A percentile compares a stretch with the other conserved stretches of the same genome.
phyloP scores from a whole-genome alignment of 2,888 invertebrate species.

The Liposcelis brunnea region DNA sequence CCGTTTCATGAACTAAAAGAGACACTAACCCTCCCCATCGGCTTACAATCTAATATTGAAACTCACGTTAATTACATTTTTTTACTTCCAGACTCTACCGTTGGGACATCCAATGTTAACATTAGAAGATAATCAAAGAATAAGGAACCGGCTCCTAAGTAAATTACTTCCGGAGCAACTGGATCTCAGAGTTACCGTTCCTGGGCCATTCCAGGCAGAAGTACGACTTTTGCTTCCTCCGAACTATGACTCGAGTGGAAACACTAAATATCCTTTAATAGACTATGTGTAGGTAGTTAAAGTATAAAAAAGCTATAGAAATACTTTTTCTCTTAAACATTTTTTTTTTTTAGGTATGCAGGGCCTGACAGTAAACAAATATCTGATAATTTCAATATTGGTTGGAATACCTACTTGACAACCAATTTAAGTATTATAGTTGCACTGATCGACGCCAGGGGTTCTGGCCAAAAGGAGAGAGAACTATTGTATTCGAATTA shows the following conservation, averaged over 20 bases:
- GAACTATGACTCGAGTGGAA: slow-evolving; percentile 44
- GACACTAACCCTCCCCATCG: too few species aligned
- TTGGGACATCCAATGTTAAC: slow-evolving; percentile 19
- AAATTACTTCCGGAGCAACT: slow-evolving; percentile 39
- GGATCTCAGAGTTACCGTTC: slow-evolving; percentile 42
- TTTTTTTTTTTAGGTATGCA: slow-evolving; percentile 49
- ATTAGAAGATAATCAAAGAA: slow-evolving; percentile 50
- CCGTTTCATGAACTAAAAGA: too few species aligned
- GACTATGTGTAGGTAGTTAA: slow-evolving; percentile 77
- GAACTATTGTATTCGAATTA: slow-evolving; percentile 67
- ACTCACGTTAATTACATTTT: too few species aligned
- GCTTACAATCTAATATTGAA: too few species aligned
- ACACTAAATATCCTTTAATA: slow-evolving; percentile 60
- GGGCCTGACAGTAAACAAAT: slow-evolving; percentile 83
- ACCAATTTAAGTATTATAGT: slow-evolving; percentile 71
- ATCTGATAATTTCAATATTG: slow-evolving; percentile 59
- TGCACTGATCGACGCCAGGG: slow-evolving; percentile 79
- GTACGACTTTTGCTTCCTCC: slow-evolving; percentile 58
- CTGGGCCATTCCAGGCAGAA: slow-evolving; percentile 49
- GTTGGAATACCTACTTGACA: slow-evolving; percentile 78
- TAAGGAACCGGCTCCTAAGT: slow-evolving; percentile 31
- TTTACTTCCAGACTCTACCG: not conserved
- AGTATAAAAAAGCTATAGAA: slow-evolving; percentile 26
- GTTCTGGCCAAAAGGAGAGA: slow-evolving; percentile 74
- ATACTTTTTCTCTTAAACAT: not conserved